Base-by-base conservation (phyloP, 2,113 vertebrate genomes). In the Micromys minutus region DNA sequence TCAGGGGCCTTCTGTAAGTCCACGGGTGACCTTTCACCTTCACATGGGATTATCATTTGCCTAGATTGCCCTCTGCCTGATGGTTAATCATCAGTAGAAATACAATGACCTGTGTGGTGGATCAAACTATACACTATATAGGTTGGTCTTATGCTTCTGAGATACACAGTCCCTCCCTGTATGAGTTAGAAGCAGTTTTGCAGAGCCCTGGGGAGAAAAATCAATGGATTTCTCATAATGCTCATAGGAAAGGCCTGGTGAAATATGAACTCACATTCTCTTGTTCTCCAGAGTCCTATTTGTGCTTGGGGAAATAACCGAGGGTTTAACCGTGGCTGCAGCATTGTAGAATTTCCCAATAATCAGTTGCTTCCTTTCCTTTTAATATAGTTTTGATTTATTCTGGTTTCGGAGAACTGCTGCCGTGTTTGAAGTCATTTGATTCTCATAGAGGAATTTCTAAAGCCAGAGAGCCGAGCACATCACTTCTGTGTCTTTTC, bases 1-100 rank as follows among this genome's bases (percentile, higher is more conserved):
- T 89, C 99, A 99, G 95, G 99, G 99, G 93, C 98, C 99, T 97
- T 99, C 99, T n/a, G 99, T 99, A 98, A 99, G 99, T 99, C 77
- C 61, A 13, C 15, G 26, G 75, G 36, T 39, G 4, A 84, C 47
- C 57, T 39, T 31, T 22, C 72, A 87, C 71, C 57, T 42, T 22
- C 67, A 84, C 71, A 7, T 7, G 4, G 24, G 2, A 55, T 59
- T 71, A 2, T 71, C 57, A 42, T 42, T 93, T 83, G 21, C 90
- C 90, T 24, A n/a, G 34, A 13, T 26, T 61, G 45, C 8, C 45
- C 47, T 72, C 1, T 59, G 72, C 74, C 96, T 93, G 36, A 36
- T 59, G 59, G 21, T 55, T 95, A 84, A 89, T 90, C 63, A 16
- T 9, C 10, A 65, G 42, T n/a, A 57, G 59, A 81, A 94, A 87